Evolutionary conservation across 2,888 invertebrate species (phyloP), one percentile per base, ranked within the genome.

Genomic region (Pycnomerus fuliginosus): DNA sequence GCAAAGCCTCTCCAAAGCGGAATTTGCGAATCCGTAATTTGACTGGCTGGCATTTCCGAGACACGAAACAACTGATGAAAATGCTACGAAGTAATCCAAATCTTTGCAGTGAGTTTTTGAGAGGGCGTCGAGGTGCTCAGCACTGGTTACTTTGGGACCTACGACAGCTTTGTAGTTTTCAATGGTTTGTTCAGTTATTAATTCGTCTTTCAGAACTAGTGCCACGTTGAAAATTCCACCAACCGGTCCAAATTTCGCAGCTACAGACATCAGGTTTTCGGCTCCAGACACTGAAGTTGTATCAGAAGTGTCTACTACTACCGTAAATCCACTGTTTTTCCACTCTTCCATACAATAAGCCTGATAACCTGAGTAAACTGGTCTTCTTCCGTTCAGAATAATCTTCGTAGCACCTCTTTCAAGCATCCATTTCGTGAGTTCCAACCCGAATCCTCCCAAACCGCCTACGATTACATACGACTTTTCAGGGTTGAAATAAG

Each of bases 401-500:
- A 84, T 50, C 27, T 77, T 75, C 38, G 60, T 74, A 1, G 80
- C 83, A 3, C 83, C 83, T 31, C 82, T 71, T 27, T 73, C 72
- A 25, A 82, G 72, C 52, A 84, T 58, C 79, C 80, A 81, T 41
- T 76, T 70, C 10, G 77, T 72, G 38, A 84, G 63, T 62, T 84
- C 83, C 15, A 84, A 67, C 15, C 83, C 84, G 64, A 84, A 82
- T 2, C 83, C 84, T 44, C 84, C 84, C 27, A 84, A 73, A 48
- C 83, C 81, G 2, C 89, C 89, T 8, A 87, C 80, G 5, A 87
- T 70, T 33, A 87, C 76, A 68, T 85, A 87, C 31, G 77, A 77
- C 65, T 82, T 83, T 41, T 77, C 80, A 15, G 83, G 82, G 24
- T 84, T 83, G 80, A 87, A 78, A 70, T 88, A 85, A 12, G 87